Percentiles rank a stretch among this genome's conserved stretches.
These are phyloP conservation scores for Mobula hypostoma DNA, from an alignment of 2,113 vertebrate genomes.

Conservation along the genomic window DNA sequence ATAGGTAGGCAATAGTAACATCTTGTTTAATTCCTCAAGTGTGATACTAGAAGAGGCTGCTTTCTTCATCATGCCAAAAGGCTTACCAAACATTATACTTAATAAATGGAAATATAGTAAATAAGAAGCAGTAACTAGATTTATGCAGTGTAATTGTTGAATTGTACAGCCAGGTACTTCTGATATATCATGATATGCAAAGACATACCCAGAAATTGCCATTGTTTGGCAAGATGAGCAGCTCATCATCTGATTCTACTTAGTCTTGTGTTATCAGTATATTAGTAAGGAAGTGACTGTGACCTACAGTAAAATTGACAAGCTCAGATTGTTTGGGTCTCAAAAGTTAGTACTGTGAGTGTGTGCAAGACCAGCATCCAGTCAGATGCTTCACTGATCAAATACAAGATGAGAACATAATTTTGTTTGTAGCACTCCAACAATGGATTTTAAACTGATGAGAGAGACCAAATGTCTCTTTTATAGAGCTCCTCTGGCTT, in stretches of 20 bases:
- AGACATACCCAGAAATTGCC: not conserved
- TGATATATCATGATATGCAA: not conserved
- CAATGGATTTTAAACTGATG: not conserved
- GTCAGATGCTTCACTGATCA: not conserved
- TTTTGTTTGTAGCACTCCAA: not conserved
- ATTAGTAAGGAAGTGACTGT: not conserved
- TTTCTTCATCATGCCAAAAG: not conserved
- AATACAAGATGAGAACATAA: not conserved
- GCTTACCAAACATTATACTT: not conserved
- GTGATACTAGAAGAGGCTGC: not conserved
- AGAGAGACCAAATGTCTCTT: not conserved
- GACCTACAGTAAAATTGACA: not conserved
- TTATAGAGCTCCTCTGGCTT: not conserved
- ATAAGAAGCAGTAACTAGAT: not conserved
- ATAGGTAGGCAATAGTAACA: not conserved
- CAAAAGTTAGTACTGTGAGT: not conserved
- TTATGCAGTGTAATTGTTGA: too few relatives aligned
- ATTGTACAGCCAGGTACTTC: not conserved
- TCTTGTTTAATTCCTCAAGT: not conserved
- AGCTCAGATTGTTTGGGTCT: not conserved
- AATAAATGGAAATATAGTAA: not conserved
- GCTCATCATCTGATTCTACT: not conserved
- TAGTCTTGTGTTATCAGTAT: not conserved
- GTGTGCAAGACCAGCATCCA: not conserved
- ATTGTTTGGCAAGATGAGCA: conserved; percentile 12